Conservation (phyloP, 2,113 vertebrate genomes). For the Leptodactylus fuscus region DNA sequence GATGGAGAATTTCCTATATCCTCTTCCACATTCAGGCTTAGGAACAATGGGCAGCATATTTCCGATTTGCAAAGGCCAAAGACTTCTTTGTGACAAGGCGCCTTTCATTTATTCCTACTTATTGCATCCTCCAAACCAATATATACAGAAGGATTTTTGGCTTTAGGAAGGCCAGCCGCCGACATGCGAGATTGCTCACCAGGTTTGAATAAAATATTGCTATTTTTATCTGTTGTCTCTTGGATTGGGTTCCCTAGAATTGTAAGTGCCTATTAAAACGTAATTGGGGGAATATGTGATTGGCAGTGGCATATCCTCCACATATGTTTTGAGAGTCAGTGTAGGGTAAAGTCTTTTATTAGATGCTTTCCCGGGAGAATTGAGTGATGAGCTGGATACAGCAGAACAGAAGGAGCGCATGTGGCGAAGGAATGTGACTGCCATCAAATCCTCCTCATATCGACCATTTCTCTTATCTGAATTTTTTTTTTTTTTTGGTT, state of each 20-base stretch:
- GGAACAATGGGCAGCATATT: neutral
- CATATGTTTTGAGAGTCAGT: slow-evolving; percentile 42
- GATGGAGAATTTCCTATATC: too few relatives aligned
- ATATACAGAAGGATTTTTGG: slow-evolving; percentile 38
- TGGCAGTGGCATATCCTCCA: slow-evolving; percentile 40
- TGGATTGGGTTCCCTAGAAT: slow-evolving; percentile 20
- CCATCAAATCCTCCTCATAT: slow-evolving; percentile 42
- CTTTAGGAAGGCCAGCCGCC: neutral
- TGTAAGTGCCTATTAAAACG: slow-evolving; percentile 35
- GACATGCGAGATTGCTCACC: slow-evolving; percentile 6
- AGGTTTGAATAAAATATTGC: neutral
- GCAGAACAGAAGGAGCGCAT: slow-evolving; percentile 31
- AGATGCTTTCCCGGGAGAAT: slow-evolving; percentile 49
- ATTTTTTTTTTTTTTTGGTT: neutral
- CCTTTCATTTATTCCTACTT: slow-evolving; percentile 27
- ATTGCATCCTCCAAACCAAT: slow-evolving; percentile 37
- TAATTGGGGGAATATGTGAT: slow-evolving; percentile 39
- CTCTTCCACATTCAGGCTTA: too few relatives aligned
- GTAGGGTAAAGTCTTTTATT: slow-evolving; percentile 54
- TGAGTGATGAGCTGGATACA: slow-evolving; percentile 46
- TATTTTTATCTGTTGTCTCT: slow-evolving; percentile 21
- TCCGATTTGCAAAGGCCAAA: neutral
- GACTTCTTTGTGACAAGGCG: neutral
- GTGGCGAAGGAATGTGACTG: slow-evolving; percentile 33
- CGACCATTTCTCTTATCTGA: slow-evolving; percentile 42